Evolutionary conservation across 2,113 vertebrate species (phyloP), one percentile per base, ranked within the genome.

Genomic region (Chaetodon trifascialis): DNA sequence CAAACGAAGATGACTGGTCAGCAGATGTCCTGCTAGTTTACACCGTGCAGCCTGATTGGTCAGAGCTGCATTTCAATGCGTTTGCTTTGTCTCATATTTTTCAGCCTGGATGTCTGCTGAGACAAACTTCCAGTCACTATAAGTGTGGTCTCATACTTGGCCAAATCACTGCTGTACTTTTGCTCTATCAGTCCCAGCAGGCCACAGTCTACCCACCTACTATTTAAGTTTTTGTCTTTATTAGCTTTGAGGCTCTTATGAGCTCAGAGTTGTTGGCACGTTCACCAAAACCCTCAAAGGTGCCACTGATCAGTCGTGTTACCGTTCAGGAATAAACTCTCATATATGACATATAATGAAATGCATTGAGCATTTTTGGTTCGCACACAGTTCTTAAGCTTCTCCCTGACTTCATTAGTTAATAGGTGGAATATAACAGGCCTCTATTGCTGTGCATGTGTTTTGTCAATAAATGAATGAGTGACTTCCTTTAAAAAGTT

Each of bases 1-100:
- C 44, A 3, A 40, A 65, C 79, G 81, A 73, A 75, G 73, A 38
- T 49, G 54, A 77, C 60, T 44, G 51, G 15, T 68, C 36, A 34
- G 52, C 66, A 47, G n/a, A 70, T 19, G 11, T 64, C 4, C 21
- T 3, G 44, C 19, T 52, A 3, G 30, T 44, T 73, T 7, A 40
- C 40, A 23, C 11, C 0, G 1, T 44, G 47, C 49, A 9, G 21
- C 14, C 74, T 69, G 54, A 81, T 54, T 72, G 74, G 19, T 63
- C 42, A 58, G 51, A 47, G 19, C 42, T 30, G 4, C 11, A 44
- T 44, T 15, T 3, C 5, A 63, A 16, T 51, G 21, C 11, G 51
- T 5, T 40, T 55, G 16, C 17, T 30, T 47, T 51, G 7, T 52
- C 15, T 25, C 0, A 1, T 65, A 6, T 66, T 51, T 51, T 40